Evolutionary conservation across 2,888 invertebrate species (phyloP).

Genomic region (Phrixothrix hirtus): DNA sequence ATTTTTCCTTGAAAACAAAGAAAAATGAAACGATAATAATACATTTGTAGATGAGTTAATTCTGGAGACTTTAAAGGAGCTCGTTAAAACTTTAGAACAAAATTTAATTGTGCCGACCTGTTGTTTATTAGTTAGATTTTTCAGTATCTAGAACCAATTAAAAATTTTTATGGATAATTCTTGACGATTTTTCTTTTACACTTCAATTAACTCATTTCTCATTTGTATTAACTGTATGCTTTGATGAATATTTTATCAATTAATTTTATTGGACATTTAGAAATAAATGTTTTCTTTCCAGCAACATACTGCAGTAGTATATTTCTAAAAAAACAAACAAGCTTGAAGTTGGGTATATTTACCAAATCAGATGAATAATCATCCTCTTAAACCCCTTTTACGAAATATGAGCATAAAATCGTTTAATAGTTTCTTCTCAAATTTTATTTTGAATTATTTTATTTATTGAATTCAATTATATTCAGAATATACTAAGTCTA

Average conservation of each 20-base stretch:
- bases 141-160: conserved; percentile 24
- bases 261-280: no score
- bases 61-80: conserved; percentile 27
- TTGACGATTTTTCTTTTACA: conserved; percentile 19
- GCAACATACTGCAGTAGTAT: no score
- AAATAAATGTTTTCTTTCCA: no score
- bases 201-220: conserved; percentile 23
- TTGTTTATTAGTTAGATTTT: conserved; percentile 25
- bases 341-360: no score
- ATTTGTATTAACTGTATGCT: conserved; percentile 4
- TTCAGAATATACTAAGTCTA: no score
- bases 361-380: no score
- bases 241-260: background rate
- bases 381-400: no score
- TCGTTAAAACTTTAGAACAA: conserved; percentile 29
- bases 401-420: no score
- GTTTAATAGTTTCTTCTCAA: no score
- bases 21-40: conserved; percentile 7
- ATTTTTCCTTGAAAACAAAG: conserved; percentile 7
- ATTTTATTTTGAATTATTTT: no score
- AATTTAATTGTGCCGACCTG: conserved; percentile 25
- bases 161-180: conserved; percentile 23
- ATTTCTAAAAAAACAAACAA: no score
- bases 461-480: no score
- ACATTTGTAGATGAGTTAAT: conserved; percentile 24